phyloP scores from a whole-genome alignment of 2,888 invertebrate genomes.

The Argyra leucocephala region DNA sequence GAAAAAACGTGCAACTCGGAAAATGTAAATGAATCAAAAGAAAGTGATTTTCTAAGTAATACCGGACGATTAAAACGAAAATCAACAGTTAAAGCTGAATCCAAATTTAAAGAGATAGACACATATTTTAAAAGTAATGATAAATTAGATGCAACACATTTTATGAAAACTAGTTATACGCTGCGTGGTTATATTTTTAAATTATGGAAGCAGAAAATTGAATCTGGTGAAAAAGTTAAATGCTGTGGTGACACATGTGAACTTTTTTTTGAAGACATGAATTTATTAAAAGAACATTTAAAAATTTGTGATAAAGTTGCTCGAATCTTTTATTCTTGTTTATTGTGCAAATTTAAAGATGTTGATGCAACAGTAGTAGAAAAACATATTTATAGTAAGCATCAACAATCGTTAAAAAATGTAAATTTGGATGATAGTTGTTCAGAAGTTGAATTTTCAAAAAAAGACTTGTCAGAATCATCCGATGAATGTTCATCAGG shows the following conservation, averaged over 20 bases:
- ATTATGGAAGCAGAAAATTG: conserved; percentile 27
- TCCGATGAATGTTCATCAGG: conserved; percentile 20
- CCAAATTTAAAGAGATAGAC: conserved; percentile 31
- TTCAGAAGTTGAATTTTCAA: conserved; percentile 23
- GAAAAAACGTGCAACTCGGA: neutral
- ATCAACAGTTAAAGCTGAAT: conserved; percentile 38
- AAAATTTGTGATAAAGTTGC: conserved; percentile 30
- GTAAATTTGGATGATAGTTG: conserved; percentile 30
- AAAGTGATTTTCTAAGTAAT: conserved; percentile 27
- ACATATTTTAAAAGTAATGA: neutral
- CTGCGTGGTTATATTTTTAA: conserved; percentile 8
- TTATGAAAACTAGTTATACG: conserved; percentile 16
- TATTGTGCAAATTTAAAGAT: conserved; percentile 24
- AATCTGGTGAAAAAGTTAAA: conserved; percentile 27
- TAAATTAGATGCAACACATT: conserved; percentile 18
- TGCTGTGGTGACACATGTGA: conserved; percentile 37
- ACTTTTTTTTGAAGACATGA: conserved; percentile 29
- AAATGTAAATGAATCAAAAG: neutral
- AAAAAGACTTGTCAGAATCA: conserved; percentile 18
- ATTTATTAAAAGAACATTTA: conserved; percentile 33
- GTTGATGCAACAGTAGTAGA: conserved; percentile 21
- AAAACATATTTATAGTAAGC: conserved; percentile 23
- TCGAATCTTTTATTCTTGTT: conserved; percentile 31
- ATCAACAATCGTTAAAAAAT: conserved; percentile 21
- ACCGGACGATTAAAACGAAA: conserved; percentile 35